These are phyloP conservation scores for Tipula unca DNA, from an alignment of 2,888 invertebrate genomes.

Conservation along the genomic window DNA sequence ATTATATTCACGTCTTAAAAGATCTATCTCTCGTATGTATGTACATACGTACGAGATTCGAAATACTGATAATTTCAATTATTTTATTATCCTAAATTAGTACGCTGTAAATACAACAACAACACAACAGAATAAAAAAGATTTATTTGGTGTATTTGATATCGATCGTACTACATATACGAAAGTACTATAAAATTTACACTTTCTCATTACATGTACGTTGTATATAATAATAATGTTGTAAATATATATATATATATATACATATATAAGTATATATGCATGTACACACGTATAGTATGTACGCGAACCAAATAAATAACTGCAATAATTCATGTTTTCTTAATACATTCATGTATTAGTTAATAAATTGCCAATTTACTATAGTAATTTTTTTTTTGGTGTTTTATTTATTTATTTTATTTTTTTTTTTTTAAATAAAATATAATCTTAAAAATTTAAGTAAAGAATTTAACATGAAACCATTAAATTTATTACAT, in stretches of 20 bases:
- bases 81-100: not conserved
- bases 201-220: not conserved
- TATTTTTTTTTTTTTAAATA: not conserved
- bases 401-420: not conserved
- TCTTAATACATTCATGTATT: not conserved
- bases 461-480: not conserved
- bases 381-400: not conserved
- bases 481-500: not conserved
- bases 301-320: not conserved
- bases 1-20: not conserved
- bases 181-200: not conserved
- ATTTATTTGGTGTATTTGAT: not conserved
- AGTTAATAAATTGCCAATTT: conserved; percentile 8
- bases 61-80: not conserved
- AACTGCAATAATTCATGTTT: not conserved
- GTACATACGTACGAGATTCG: not conserved
- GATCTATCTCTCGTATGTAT: not conserved
- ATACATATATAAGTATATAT: not conserved
- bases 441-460: not conserved
- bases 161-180: not conserved
- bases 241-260: not conserved
- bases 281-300: not conserved
- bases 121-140: not conserved
- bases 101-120: not conserved
- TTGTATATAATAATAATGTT: no score